Evolutionary conservation across 2,113 vertebrate species (phyloP), one percentile per base, ranked within the genome.

Genomic region (Tursiops truncatus): DNA sequence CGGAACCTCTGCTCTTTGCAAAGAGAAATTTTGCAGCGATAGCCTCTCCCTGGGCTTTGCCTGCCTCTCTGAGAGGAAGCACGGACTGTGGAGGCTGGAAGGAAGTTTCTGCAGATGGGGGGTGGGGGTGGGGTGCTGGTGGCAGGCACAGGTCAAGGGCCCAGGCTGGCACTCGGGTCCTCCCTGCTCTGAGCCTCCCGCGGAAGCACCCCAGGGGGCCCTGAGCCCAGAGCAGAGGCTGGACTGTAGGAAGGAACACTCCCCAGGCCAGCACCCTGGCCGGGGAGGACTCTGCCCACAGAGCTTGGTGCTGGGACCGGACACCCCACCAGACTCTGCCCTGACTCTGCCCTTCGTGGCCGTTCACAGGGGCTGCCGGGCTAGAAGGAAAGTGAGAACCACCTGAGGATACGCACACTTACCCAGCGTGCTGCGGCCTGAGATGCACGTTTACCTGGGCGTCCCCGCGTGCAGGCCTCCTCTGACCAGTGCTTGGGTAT

Each of bases 191-290:
- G 13, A 77, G 9, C 14, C n/a, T 81, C 38, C 41, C 2, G 0
- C 44, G 7, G 13, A 2, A 31, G 33, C 36, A 31, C 2, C 31
- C 3, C n/a, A 8, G 13, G 17, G 65, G 36, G 11, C 60, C 18
- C 8, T 0, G 33, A 56, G 14, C 1, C 14, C 74, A 38, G 13
- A 8, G 62, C 8, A 68, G 77, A 67, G n/a, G 23, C 31, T 8
- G 47, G 56, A 25, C 1, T 0, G 7, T 8, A 8, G n/a, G 23
- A 47, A n/a, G 20, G 15, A 4, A 41, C 33, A 53, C 3, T 21
- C 14, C n/a, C 17, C 11, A 36, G 68, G 20, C 1, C 23, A 38
- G 58, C n/a, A 62, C 4, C 8, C 41, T 62, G 44, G 23, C 31
- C 17, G 18, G 2, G 23, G 11, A 7, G 36, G 21, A 2, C 7